These are phyloP conservation scores for Dicerorhinus sumatrensis DNA, from an alignment of 2,113 vertebrate species.

Conservation along the genomic window DNA sequence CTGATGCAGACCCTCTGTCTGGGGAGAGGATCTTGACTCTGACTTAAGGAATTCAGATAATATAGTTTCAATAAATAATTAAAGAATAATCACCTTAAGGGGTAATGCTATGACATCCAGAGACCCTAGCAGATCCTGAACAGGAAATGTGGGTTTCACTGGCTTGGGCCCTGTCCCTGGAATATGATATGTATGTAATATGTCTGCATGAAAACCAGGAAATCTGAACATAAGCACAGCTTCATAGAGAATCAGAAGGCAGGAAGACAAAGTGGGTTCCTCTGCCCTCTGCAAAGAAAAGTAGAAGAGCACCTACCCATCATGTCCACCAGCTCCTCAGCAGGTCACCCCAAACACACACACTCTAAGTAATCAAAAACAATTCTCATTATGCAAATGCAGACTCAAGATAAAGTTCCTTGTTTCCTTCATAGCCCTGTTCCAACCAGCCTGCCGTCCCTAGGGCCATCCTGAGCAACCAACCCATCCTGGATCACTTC, in stretches of 20 bases:
- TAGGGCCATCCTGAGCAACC: not conserved
- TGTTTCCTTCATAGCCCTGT: not conserved
- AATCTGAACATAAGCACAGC: not conserved
- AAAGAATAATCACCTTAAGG: not conserved
- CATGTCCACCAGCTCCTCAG: not conserved
- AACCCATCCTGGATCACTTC: not conserved
- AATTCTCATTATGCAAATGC: not conserved
- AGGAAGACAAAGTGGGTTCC: not conserved
- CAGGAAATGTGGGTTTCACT: not conserved
- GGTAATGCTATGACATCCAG: not conserved
- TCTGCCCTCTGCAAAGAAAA: not conserved
- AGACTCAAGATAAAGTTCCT: not conserved
- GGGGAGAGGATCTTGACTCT: not conserved
- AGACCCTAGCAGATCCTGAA: not conserved
- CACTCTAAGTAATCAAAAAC: not conserved
- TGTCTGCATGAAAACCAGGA: not conserved
- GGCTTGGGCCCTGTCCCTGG: not conserved
- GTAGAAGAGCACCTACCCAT: not conserved
- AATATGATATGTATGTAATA: not conserved
- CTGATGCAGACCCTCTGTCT: not conserved
- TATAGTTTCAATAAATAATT: not conserved
- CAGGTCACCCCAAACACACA: not conserved
- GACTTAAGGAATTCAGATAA: constrained; percentile 1
- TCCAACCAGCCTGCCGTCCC: not conserved
- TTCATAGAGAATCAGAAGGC: not conserved